These are phyloP conservation scores for Melitaea cinxia DNA, from an alignment of 1,140 invertebrate species.

Conservation along the genomic window DNA sequence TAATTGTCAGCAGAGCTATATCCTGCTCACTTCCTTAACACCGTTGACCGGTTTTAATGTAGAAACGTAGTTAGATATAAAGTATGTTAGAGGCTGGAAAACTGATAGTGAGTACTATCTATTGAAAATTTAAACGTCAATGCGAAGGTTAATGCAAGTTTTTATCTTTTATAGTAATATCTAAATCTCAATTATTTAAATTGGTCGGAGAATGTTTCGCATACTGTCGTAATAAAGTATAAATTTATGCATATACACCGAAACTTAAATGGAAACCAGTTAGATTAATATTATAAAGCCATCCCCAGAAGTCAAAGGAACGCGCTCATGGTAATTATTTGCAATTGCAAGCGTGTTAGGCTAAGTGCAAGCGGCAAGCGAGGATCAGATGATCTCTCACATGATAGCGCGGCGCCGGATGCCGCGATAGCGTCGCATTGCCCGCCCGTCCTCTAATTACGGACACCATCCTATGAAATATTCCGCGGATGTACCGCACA, in stretches of 20 bases:
- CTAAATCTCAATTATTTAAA: not conserved
- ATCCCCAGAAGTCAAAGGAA: conserved; percentile 18
- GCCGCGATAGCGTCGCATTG: conserved; percentile 60
- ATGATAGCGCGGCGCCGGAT: conserved; percentile 70
- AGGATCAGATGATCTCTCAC: conserved; percentile 64
- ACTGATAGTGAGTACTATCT: conserved; percentile 3
- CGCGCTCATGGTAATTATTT: conserved; percentile 43
- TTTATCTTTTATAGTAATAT: conserved; percentile 1
- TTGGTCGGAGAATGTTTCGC: not conserved
- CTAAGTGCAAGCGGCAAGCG: conserved; percentile 43
- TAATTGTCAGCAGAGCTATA: conserved; percentile 23
- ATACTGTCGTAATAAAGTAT: not conserved
- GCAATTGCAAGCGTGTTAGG: conserved; percentile 40
- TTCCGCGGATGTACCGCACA: conserved; percentile 53
- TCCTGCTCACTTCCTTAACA: conserved; percentile 20
- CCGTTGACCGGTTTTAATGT: conserved; percentile 21
- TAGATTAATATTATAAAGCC: conserved; percentile 12
- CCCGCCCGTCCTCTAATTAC: conserved; percentile 68
- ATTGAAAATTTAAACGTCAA: conserved; percentile 2
- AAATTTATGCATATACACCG: conserved; percentile 1
- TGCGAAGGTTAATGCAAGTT: not conserved
- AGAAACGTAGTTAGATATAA: conserved; percentile 23
- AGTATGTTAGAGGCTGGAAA: conserved; percentile 8
- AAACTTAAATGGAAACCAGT: not conserved
- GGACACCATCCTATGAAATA: conserved; percentile 58